These are phyloP conservation scores for Struthio camelus DNA, from an alignment of 2,113 vertebrate species.

Conservation along the genomic window DNA sequence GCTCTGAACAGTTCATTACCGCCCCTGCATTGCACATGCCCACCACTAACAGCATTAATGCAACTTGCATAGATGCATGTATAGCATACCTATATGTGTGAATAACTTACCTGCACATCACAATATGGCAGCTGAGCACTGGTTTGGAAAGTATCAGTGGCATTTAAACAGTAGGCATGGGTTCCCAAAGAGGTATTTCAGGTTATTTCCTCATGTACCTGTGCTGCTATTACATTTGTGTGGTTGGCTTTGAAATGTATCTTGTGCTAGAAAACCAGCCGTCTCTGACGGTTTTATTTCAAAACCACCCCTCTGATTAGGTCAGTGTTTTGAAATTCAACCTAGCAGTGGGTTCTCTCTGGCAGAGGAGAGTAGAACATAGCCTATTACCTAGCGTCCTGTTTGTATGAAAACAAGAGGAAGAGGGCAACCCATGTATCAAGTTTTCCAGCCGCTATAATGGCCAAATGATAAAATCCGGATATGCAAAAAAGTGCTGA, in stretches of 20 bases:
- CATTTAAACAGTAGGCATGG: not conserved
- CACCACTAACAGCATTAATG: not conserved
- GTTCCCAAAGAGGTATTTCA: not conserved
- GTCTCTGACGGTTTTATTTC: not conserved
- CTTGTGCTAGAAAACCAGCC: not conserved
- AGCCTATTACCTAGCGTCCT: not conserved
- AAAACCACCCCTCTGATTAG: not conserved
- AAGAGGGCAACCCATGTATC: not conserved
- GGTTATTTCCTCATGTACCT: not conserved
- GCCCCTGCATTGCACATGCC: not conserved
- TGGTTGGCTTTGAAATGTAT: not conserved
- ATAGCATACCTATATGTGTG: not conserved
- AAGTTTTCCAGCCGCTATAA: conserved; percentile 35
- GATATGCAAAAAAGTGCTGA: not conserved
- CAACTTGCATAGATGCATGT: not conserved
- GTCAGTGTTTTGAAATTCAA: not conserved
- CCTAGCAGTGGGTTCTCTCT: not conserved
- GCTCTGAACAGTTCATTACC: not conserved
- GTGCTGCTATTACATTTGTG: not conserved
- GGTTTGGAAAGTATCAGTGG: not conserved
- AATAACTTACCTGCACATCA: not conserved
- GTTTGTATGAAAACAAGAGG: not conserved
- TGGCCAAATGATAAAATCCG: not conserved
- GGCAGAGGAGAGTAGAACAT: not conserved
- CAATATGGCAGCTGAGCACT: not conserved